Conservation (phyloP, 2,888 invertebrate genomes). For the Vanessa cardui region DNA sequence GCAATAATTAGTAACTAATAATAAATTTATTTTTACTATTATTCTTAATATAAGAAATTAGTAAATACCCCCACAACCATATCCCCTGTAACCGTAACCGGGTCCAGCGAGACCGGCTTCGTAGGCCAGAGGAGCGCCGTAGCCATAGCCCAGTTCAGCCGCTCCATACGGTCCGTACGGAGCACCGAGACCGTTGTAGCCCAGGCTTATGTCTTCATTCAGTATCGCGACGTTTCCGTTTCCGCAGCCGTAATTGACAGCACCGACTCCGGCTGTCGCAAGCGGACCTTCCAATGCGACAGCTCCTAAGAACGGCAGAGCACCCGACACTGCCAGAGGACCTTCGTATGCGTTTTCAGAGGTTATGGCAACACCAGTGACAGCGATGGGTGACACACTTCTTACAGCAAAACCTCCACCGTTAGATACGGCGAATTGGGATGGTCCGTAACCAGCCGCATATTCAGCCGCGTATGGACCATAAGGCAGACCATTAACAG, state of each 20-base stretch:
- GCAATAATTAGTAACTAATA: neutral
- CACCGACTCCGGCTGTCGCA: conserved; percentile 46
- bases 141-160: conserved; percentile 9
- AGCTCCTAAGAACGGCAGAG: conserved; percentile 53
- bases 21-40: neutral
- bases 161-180: conserved; percentile 11
- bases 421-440: conserved; percentile 35
- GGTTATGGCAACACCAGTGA: conserved; percentile 48
- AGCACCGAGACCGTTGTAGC: conserved; percentile 10
- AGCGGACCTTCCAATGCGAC: conserved; percentile 50
- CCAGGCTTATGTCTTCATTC: conserved; percentile 33
- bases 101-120: neutral
- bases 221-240: conserved; percentile 43
- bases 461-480: conserved; percentile 17
- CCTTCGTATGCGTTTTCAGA: conserved; percentile 54
- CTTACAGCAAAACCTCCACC: conserved; percentile 42
- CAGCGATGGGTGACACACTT: conserved; percentile 49
- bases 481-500: conserved; percentile 6
- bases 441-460: conserved; percentile 22
- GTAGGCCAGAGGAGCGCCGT: conserved; percentile 3
- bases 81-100: conserved; percentile 1
- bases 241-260: conserved; percentile 49
- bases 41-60: conserved; percentile 1
- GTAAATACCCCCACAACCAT: conserved; percentile 8
- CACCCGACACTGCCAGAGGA: conserved; percentile 45